Percentiles rank a stretch among this genome's conserved stretches.
Evolutionary conservation across 1,140 invertebrate species (phyloP).

Genomic region (Magallana angulata): DNA sequence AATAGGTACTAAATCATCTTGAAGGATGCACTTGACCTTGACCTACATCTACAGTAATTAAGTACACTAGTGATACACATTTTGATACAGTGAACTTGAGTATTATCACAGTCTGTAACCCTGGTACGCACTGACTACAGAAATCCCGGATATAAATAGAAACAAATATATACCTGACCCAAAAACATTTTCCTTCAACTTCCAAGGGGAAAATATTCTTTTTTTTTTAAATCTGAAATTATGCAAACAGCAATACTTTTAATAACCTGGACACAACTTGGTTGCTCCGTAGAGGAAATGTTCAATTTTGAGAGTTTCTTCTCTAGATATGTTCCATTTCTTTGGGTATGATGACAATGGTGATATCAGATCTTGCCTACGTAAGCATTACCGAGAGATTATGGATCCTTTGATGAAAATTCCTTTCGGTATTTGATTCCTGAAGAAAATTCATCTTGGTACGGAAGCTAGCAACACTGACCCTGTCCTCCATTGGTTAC

Average conservation of each 20-base stretch:
- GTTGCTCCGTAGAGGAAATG: background rate
- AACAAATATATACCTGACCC: background rate
- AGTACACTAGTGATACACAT: constrained; percentile 4
- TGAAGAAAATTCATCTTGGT: too few relatives aligned
- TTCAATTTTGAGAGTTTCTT: background rate
- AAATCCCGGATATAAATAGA: background rate
- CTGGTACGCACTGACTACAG: background rate
- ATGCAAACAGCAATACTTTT: background rate
- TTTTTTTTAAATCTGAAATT: too few relatives aligned
- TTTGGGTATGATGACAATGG: too few relatives aligned
- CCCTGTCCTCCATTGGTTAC: background rate
- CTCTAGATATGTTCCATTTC: too few relatives aligned
- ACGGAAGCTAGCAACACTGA: background rate
- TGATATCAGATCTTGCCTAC: background rate
- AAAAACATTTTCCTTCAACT: background rate
- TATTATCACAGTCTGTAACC: constrained; percentile 30
- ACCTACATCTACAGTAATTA: background rate
- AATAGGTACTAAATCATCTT: too few relatives aligned
- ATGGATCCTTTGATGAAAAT: background rate
- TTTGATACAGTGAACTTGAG: constrained; percentile 29
- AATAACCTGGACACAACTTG: background rate
- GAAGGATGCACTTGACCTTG: background rate
- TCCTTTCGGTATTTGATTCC: background rate
- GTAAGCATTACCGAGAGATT: background rate
- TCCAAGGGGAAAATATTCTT: too few relatives aligned